phyloP scores from a whole-genome alignment of 2,113 vertebrate species.

The Bagarius yarrelli region DNA sequence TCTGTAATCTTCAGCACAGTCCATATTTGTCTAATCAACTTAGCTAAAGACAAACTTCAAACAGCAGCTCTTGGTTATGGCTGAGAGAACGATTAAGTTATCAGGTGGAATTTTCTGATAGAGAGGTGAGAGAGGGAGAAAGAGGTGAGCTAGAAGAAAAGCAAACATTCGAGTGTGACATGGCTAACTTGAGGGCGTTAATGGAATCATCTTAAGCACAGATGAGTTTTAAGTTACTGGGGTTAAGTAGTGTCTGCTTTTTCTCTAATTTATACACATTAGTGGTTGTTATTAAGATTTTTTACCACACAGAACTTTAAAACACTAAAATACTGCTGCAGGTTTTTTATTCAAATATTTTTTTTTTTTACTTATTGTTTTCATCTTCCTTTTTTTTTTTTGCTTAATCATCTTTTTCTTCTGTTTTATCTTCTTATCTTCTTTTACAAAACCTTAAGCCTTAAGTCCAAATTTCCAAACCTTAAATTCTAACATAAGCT shows the following conservation, averaged over 20 bases:
- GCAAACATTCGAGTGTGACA: conserved; percentile 4
- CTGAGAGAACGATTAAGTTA: conserved; percentile 68
- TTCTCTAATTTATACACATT: neutral
- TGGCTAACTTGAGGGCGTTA: neutral
- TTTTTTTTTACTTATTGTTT: neutral
- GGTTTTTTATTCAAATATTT: neutral
- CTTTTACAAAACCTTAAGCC: neutral
- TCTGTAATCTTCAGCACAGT: conserved; percentile 51
- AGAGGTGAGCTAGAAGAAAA: neutral
- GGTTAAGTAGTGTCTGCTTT: neutral
- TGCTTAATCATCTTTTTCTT: neutral
- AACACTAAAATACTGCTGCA: neutral
- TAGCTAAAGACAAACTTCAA: conserved; percentile 64
- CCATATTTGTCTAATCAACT: conserved; percentile 68
- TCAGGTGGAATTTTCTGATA: conserved; percentile 70
- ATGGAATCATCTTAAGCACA: neutral
- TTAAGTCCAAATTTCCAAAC: neutral
- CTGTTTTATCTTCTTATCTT: too few relatives aligned
- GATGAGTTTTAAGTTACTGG: neutral
- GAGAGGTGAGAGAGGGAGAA: conserved; percentile 23
- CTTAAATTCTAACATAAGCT: neutral
- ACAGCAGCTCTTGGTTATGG: conserved; percentile 55
- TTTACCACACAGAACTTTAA: too few relatives aligned
- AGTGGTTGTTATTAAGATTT: too few relatives aligned
- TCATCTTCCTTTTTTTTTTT: neutral